Evolutionary conservation across 2,113 vertebrate genomes (phyloP), one percentile per base, ranked within the genome.

Genomic region (Ictalurus punctatus): DNA sequence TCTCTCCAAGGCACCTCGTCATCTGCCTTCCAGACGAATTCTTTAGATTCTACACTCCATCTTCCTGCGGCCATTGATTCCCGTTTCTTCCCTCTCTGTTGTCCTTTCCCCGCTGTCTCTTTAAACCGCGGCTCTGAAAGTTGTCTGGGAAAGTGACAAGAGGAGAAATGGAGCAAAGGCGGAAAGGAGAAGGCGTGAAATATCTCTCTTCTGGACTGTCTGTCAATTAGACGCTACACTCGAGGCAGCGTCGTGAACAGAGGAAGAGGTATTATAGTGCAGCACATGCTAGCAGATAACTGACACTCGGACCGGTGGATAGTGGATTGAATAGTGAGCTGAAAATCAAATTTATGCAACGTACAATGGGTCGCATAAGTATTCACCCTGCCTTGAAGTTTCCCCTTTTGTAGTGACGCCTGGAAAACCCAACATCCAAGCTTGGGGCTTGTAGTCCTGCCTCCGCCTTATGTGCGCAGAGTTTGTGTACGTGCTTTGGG

Each of bases 211-310:
- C 87, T 37, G 91, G 91, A 91, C 91, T 90, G 92, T 92, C 94
- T 93, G 93, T 94, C 93, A 94, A 94, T 94, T 93, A 94, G 91
- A 83, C 56, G 27, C 74, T n/a, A 48, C 86, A 79, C 82, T 88
- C 67, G 76, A 44, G 78, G 86, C 69, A 59, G 82, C 63, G 52
- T 27, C 3, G 23, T 2, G 88, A 59, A 87, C 59, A 71, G 1
- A 80, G 71, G 80, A 34, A 59, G 61, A 83, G 27, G 80, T 67
- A 44, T 83, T 37, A 21, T 59, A 67, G 25, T 17, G 17, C 56
- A 34, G 52, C 14, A 19, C 54, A 37, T 1, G 59, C 56, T 37
- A 25, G 1, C 17, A 34, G 25, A 40, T 44, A 40, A 48, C 34
- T 4, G 19, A n/a, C 12, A 65, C 21, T 83, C 37, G 65, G 82